Conservation (phyloP, 2,888 invertebrate species). For the Apotomis capreana region DNA sequence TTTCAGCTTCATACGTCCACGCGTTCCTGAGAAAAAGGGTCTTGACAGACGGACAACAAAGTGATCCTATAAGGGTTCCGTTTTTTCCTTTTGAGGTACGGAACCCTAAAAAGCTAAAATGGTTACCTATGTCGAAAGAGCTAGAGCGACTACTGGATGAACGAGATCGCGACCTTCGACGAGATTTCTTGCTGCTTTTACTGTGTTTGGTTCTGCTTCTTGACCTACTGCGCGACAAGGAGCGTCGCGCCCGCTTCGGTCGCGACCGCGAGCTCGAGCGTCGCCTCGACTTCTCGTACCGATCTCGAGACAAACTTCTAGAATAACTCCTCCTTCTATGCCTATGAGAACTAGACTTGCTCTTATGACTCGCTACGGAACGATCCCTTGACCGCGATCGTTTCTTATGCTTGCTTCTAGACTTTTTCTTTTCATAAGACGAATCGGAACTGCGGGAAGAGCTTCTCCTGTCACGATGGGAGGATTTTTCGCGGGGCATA, state of each 20-base stretch:
- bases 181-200: constrained; percentile 62
- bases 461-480: constrained; percentile 73
- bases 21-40: too few relatives aligned
- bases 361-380: constrained; percentile 66
- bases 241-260: constrained; percentile 59
- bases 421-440: constrained; percentile 72
- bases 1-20: too few relatives aligned
- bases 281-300: constrained; percentile 70
- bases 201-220: constrained; percentile 63
- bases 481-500: constrained; percentile 77
- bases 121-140: constrained; percentile 71
- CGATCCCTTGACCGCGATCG: constrained; percentile 72
- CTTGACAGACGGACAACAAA: too few relatives aligned
- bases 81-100: too few relatives aligned
- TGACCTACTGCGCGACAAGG: constrained; percentile 68
- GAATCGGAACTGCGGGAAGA: constrained; percentile 75
- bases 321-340: constrained; percentile 69
- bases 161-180: constrained; percentile 62
- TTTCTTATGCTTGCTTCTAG: constrained; percentile 70
- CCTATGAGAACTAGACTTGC: constrained; percentile 67
- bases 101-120: too few relatives aligned
- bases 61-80: too few relatives aligned
- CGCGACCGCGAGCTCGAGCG: constrained; percentile 66
- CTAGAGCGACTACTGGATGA: constrained; percentile 67
- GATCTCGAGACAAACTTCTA: constrained; percentile 72